Percentiles rank a stretch among this genome's conserved stretches.
phyloP scores from a whole-genome alignment of 2,888 invertebrate species.

The Calameuta pallipes region DNA sequence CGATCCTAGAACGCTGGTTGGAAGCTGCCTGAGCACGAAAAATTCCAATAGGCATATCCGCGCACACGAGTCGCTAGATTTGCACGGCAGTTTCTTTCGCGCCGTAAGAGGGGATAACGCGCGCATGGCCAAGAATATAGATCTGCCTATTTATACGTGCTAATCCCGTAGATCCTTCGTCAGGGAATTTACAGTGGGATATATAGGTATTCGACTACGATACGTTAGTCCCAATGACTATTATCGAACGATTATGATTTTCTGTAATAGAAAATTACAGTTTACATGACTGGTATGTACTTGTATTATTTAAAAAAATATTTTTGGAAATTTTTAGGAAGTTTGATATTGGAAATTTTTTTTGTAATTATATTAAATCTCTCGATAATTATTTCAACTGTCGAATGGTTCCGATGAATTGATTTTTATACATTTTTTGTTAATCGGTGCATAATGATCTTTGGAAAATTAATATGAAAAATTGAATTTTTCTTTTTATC shows the following conservation, averaged over 20 bases:
- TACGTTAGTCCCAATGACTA: not conserved
- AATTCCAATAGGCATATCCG: not conserved
- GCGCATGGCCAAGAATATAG: constrained; percentile 42
- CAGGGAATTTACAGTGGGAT: not conserved
- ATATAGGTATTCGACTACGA: not conserved
- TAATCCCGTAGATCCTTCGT: not conserved
- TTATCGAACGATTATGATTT: not conserved
- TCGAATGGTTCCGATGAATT: not conserved
- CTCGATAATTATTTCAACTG: not conserved
- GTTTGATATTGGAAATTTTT: not conserved
- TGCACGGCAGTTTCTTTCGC: not conserved
- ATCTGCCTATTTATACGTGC: constrained; percentile 20
- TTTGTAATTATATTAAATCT: not conserved
- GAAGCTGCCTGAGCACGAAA: not conserved
- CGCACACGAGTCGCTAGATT: not conserved
- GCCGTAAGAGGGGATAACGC: constrained; percentile 19
- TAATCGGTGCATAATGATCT: not conserved
- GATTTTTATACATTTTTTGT: not conserved
- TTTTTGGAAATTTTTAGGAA: not conserved
- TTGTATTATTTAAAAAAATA: not conserved
- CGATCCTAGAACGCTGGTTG: not conserved
- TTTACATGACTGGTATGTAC: not conserved
- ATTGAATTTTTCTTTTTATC: not conserved
- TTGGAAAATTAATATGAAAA: not conserved
- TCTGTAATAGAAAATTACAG: not conserved